Evolutionary conservation across 2,797 vertebrate species (phyloP), one percentile per base, ranked within the genome.

Genomic region (Phyllotis vaccarum): DNA sequence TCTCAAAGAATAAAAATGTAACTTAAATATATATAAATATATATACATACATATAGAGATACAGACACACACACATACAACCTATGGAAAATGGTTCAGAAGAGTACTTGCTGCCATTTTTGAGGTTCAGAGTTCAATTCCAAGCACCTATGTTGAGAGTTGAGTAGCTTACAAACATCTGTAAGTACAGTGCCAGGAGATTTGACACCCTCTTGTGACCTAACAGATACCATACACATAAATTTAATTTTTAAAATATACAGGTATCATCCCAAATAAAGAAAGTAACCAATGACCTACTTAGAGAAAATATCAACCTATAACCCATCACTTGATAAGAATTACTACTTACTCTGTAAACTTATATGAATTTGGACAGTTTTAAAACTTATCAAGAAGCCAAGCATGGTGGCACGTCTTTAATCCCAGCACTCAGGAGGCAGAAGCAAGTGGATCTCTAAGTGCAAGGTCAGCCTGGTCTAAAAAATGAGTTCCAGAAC

Each of bases 241-340:
- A 70, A 54, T 56, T 86, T 29, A 88, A 86, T 24, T 60, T 75
- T 34, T 52, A 89, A 95, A 96, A 91, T 56, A 81, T 7, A 89
- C 12, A 90, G 5, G 29, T 60, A 95, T 85, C 83, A 95, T 82
- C 96, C 49, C 76, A 88, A 88, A 91, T 6, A 94, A 78, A 34
- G 64, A 93, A 93, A 93, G 43, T 68, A 80, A 93, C 10, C 78
- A 86, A 49, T 86, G 87, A 68, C 11, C 19, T 40, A 92, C 70
- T 94, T 79, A 90, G 0, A 62, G 70, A 86, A 97, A 87, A 70
- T 0, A n/a, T 85, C 79, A 93, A 90, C 54, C 43, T 88, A 40
- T 19, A 95, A 96, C 34, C 10, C 40, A 92, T 95, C 89, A 93
- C 46, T 11, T 90, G 37, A 86, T 16, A 85, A 85, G 40, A 87